A percentile compares a stretch with the other conserved stretches of the same genome.
phyloP scores from a whole-genome alignment of 2,113 vertebrate genomes.

The Zapus hudsonius region DNA sequence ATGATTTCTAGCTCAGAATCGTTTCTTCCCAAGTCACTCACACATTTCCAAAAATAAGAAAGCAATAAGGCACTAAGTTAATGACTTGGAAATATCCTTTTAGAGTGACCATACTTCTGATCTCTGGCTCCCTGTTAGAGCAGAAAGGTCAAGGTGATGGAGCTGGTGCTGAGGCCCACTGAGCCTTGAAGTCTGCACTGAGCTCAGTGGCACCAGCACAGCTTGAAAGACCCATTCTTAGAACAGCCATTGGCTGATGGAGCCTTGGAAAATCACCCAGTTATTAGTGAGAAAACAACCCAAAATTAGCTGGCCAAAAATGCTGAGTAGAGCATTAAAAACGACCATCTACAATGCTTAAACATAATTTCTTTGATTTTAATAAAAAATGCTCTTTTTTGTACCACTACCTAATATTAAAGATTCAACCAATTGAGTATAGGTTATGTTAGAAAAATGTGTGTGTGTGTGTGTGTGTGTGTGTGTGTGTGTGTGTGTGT shows the following conservation, averaged over 20 bases:
- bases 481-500: background rate
- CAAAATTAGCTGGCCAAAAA: background rate
- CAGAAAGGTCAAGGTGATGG: background rate
- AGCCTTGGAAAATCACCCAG: slow-evolving; percentile 14
- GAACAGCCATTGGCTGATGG: background rate
- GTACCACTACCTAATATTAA: background rate
- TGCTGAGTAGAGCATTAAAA: slow-evolving; percentile 32
- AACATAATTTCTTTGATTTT: slow-evolving; percentile 42
- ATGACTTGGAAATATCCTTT: background rate
- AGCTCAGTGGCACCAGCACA: background rate
- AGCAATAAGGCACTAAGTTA: slow-evolving; percentile 1
- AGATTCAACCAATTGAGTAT: background rate
- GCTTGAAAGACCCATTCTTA: slow-evolving; percentile 9
- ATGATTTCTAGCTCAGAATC: background rate
- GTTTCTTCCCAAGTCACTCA: slow-evolving; percentile 33
- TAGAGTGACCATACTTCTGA: background rate
- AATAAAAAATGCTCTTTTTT: background rate
- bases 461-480: background rate
- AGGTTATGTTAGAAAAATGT: background rate
- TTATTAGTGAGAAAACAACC: slow-evolving; percentile 6
- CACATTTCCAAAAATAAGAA: slow-evolving; percentile 38
- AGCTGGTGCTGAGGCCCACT: background rate
- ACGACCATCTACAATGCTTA: background rate
- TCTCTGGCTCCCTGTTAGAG: background rate
- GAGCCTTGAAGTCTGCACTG: background rate